Evolutionary conservation across 2,113 vertebrate genomes (phyloP).

Genomic region (Lycaon pictus): DNA sequence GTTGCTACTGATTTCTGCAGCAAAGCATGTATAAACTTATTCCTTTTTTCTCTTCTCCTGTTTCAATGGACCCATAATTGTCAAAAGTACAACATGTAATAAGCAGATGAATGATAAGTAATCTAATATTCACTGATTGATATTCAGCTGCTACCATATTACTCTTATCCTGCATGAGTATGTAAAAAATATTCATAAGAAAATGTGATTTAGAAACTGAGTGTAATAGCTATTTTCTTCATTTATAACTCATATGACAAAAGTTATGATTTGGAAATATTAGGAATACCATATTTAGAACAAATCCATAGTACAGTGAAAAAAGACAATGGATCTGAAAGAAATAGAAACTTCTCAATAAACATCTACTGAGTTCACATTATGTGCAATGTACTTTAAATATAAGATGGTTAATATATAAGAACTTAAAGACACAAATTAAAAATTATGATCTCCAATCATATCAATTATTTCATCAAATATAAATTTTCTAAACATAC

Average conservation of each 20-base stretch:
- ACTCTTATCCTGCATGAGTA: neutral
- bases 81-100: conserved; percentile 40
- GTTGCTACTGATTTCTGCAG: conserved; percentile 29
- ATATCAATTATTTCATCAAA: conserved; percentile 12
- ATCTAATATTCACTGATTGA: conserved; percentile 19
- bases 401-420: neutral
- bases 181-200: neutral
- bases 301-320: neutral
- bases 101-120: conserved; percentile 15
- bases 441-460: neutral
- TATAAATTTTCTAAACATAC: neutral
- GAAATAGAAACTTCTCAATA: conserved; percentile 40
- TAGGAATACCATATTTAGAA: neutral
- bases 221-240: neutral
- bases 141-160: conserved; percentile 39
- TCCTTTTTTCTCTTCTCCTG: neutral
- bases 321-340: conserved; percentile 31
- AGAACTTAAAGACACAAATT: conserved; percentile 29
- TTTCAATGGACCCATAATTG: conserved; percentile 36
- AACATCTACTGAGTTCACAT: neutral
- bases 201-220: conserved; percentile 52
- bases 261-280: neutral
- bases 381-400: neutral
- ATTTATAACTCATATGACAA: conserved; percentile 11
- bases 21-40: conserved; percentile 38